Evolutionary conservation across 2,113 vertebrate genomes (phyloP).

Genomic region (Hydrochoerus hydrochaeris): DNA sequence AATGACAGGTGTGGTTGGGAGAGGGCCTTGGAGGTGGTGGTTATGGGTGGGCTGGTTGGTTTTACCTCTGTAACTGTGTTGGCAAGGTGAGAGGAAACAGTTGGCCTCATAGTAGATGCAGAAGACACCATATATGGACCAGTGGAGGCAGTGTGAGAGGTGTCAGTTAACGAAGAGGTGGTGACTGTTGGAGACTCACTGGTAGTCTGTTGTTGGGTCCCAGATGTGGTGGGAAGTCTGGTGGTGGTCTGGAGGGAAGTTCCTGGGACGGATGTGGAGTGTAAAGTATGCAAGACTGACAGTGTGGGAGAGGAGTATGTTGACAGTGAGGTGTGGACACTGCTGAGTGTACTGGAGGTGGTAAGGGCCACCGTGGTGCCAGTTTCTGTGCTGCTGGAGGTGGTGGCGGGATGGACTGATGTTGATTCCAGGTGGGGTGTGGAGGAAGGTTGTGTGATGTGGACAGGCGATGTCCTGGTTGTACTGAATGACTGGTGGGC

Average conservation of each 20-base stretch:
- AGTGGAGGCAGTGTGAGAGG: too few species aligned
- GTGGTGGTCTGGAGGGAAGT: neutral
- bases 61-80: too few species aligned
- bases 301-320: rapidly evolving
- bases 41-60: neutral
- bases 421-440: too few species aligned
- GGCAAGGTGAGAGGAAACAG: too few species aligned
- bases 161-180: too few species aligned
- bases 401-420: too few species aligned
- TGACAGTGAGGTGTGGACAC: rapidly evolving
- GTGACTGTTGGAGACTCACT: too few species aligned
- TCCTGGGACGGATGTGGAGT: neutral
- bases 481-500: too few species aligned
- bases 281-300: rapidly evolving
- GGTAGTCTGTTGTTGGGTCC: neutral
- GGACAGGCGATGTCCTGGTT: too few species aligned
- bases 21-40: rapidly evolving
- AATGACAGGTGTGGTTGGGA: rapidly evolving
- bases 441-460: too few species aligned
- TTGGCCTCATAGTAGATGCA: too few species aligned
- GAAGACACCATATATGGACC: too few species aligned
- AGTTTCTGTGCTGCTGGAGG: rapidly evolving
- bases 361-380: neutral
- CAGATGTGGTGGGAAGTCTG: rapidly evolving
- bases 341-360: rapidly evolving